These are phyloP conservation scores for Glossosoma conforme DNA, from an alignment of 1,140 invertebrate species.

Conservation along the genomic window DNA sequence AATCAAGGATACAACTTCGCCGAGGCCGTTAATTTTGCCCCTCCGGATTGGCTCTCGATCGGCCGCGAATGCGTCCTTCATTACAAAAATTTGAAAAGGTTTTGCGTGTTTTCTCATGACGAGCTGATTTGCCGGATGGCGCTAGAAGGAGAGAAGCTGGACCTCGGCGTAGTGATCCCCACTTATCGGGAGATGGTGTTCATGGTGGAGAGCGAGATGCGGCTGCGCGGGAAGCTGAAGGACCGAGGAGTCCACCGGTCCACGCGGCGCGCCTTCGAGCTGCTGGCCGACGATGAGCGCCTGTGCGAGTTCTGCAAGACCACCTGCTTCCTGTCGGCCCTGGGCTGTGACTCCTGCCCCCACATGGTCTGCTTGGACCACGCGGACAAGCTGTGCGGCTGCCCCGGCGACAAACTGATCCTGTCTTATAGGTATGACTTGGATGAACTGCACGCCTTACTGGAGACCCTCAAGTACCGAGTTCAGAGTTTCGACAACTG, in stretches of 20 bases:
- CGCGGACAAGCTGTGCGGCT: constrained; percentile 78
- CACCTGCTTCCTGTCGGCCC: constrained; percentile 93
- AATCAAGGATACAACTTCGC: constrained; percentile 99
- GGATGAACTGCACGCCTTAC: constrained; percentile 86
- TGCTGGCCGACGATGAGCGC: constrained; percentile 91
- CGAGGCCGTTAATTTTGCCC: constrained; percentile 99
- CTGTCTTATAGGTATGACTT: constrained; percentile 87
- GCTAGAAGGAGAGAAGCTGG: constrained; percentile 79
- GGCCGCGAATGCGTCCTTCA: constrained; percentile 91
- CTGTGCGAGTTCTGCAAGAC: constrained; percentile 95
- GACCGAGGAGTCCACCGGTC: constrained; percentile 77
- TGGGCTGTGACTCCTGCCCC: constrained; percentile 79
- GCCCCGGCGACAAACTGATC: constrained; percentile 72
- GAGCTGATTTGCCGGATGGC: constrained; percentile 99
- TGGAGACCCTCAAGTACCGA: constrained; percentile 83
- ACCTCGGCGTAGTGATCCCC: constrained; percentile 77
- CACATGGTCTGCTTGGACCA: constrained; percentile 86
- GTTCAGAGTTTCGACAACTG: constrained; percentile 91
- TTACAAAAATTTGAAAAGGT: constrained; percentile 88
- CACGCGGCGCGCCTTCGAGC: constrained; percentile 86
- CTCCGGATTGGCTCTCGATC: constrained; percentile 95
- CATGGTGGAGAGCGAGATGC: constrained; percentile 80
- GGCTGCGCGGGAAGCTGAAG: constrained; percentile 70
- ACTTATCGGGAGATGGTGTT: constrained; percentile 81
- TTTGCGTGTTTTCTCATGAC: constrained; percentile 99